Conservation (phyloP, 2,797 vertebrate species). For the Enteromius thamalakanensis region DNA sequence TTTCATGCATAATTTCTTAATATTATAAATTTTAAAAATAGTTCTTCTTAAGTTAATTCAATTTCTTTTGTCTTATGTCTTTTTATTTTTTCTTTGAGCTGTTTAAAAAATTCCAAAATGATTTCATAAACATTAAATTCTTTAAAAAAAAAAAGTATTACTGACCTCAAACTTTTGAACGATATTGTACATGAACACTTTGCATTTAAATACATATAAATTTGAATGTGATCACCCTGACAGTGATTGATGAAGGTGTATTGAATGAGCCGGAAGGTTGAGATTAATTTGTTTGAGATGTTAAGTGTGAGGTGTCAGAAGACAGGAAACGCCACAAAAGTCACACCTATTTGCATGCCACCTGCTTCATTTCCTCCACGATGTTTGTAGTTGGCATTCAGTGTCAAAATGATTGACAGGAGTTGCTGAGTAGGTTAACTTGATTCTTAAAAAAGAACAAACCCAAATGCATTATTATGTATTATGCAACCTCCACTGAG, state of each 20-base stretch:
- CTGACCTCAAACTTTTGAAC: neutral
- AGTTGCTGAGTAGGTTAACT: conserved; percentile 19
- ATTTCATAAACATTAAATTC: no score
- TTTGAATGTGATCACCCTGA: neutral
- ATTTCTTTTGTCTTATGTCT: no score
- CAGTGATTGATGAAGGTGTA: conserved; percentile 28
- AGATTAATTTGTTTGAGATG: conserved; percentile 17
- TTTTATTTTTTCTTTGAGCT: no score
- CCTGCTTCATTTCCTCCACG: conserved; percentile 19
- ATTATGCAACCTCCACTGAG: conserved; percentile 11
- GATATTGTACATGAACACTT: neutral
- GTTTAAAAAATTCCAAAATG: no score
- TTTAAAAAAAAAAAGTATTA: no score
- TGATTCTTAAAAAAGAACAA: conserved; percentile 8
- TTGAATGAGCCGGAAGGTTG: neutral
- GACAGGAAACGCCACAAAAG: neutral
- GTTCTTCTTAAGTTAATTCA: no score
- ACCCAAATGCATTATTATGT: neutral
- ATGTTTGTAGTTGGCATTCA: conserved; percentile 11
- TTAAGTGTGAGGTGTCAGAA: conserved; percentile 16
- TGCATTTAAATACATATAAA: neutral
- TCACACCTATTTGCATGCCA: conserved; percentile 32
- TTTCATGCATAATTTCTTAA: neutral
- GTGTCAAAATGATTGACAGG: conserved; percentile 5
- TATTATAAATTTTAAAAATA: neutral